Base-by-base conservation (phyloP, 2,888 invertebrate genomes). In the Nebria brevicollis region DNA sequence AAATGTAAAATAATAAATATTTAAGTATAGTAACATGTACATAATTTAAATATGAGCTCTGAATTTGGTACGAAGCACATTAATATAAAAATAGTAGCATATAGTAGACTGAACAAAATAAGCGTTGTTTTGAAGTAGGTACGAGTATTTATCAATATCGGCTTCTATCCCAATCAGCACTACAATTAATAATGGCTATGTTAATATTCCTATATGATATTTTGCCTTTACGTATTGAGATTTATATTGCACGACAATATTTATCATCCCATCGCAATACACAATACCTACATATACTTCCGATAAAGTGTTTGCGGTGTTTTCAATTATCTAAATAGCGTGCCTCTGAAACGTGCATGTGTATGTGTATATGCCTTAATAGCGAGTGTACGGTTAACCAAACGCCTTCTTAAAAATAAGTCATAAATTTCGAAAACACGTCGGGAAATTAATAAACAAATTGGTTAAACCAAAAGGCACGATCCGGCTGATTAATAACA, bases 401-500 rank as follows among this genome's bases (percentile, higher is more conserved):
- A 43, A 26, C 72, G 15, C 15, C 65, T 68, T 34, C 72, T 77
- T 77, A 77, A 81, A 81, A 81, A 81, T 77, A 81, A 81, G 77
- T 81, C 81, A 81, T 81, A 81, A 81, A 81, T 81, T 81, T 76
- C 66, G 66, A 65, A 72, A 77, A 77, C 81, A 77, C 81, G 81
- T 77, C 77, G 72, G 25, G 77, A 77, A 76, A 81, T 81, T 81
- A 81, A 81, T 81, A 81, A 81, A 81, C 81, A 81, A 81, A 81
- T 81, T 81, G 77, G 81, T 77, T 81, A 77, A 81, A 81, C 81
- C 75, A 65, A 72, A 66, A 73, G 73, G 77, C 81, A 77, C 77
- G 81, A 81, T 81, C 81, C 43, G 77, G 34, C 76, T 81, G 81
- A 81, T 81, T 81, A 81, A 81, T 73, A 77, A 77, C 73, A 70